Conservation (phyloP, 2,113 vertebrate species). For the Shinisaurus crocodilurus region DNA sequence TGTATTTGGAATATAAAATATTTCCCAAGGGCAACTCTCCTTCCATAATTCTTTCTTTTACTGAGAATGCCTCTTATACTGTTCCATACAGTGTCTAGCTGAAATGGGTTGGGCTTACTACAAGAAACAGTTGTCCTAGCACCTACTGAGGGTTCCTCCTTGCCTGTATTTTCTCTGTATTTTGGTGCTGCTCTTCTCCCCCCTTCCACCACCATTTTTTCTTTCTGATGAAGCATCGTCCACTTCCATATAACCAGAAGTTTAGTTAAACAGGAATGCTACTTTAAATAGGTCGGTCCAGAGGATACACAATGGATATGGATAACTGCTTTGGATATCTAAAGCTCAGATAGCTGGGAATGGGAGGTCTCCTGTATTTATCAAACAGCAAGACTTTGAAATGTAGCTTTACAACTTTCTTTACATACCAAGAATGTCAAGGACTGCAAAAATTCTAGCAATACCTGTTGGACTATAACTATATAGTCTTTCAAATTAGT, state of each 20-base stretch:
- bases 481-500: too few species aligned
- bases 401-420: not conserved
- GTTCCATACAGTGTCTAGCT: not conserved
- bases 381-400: not conserved
- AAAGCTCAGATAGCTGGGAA: not conserved
- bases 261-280: not conserved
- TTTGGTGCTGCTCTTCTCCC: not conserved
- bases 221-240: not conserved
- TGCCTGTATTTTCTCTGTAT: not conserved
- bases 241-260: not conserved
- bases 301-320: not conserved
- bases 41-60: not conserved
- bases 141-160: not conserved
- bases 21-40: not conserved
- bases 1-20: not conserved
- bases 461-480: slow-evolving; percentile 38
- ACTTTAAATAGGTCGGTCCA: not conserved
- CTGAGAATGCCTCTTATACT: not conserved
- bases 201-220: too few species aligned
- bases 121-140: not conserved
- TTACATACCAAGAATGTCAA: not conserved
- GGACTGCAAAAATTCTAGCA: slow-evolving; percentile 43
- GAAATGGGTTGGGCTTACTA: not conserved
- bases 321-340: not conserved
- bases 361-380: not conserved